Percentiles rank a stretch among this genome's conserved stretches.
Evolutionary conservation across 2,113 vertebrate genomes (phyloP).

Genomic region (Miniopterus natalensis): DNA sequence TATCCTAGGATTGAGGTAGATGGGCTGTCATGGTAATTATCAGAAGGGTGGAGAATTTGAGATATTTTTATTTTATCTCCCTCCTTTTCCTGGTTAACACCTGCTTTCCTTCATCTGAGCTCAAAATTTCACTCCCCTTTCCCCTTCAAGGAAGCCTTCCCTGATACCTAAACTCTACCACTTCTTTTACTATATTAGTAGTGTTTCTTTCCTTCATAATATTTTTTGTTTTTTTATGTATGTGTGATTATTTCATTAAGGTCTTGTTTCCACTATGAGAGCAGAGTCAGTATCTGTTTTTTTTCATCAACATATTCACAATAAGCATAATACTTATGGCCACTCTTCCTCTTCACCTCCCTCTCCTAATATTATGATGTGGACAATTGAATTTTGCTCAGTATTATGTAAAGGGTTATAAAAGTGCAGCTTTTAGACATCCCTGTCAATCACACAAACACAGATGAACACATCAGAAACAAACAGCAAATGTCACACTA

Average conservation of each 20-base stretch:
- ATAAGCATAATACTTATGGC: neutral
- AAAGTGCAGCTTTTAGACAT: neutral
- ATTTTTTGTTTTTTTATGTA: neutral
- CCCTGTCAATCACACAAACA: neutral
- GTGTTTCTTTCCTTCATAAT: neutral
- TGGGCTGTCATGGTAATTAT: neutral
- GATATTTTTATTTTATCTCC: constrained; percentile 39
- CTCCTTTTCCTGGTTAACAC: neutral
- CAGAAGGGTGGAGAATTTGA: neutral
- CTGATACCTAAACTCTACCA: neutral
- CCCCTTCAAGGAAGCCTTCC: neutral
- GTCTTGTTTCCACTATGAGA: neutral
- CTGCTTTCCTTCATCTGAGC: neutral
- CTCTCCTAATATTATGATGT: neutral
- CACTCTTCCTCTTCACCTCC: neutral
- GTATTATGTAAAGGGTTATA: neutral
- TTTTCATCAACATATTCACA: constrained; percentile 16
- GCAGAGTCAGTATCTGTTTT: constrained; percentile 12
- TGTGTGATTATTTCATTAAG: constrained; percentile 7
- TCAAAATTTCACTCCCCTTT: neutral
- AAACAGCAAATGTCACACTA: neutral
- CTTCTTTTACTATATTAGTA: constrained; percentile 15
- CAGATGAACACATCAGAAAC: constrained; percentile 39
- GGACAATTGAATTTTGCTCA: constrained; percentile 22
- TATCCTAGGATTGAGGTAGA: neutral